Evolutionary conservation across 1,140 invertebrate genomes (phyloP).

Genomic region (Idris sp.): DNA sequence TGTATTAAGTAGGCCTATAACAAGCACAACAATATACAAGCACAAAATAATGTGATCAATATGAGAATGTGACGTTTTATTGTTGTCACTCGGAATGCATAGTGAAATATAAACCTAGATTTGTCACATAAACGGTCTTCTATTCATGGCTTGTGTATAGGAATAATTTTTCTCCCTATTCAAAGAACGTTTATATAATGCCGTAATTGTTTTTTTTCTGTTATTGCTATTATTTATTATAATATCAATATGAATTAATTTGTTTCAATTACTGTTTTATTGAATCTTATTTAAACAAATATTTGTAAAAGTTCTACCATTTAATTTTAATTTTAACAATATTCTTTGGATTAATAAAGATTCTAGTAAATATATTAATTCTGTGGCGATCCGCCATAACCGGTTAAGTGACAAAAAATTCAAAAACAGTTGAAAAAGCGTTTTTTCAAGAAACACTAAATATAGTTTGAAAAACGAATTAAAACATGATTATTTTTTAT

Average conservation of each 20-base stretch:
- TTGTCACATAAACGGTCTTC: constrained; percentile 20
- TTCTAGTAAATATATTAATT: too few relatives aligned
- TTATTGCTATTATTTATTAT: not conserved
- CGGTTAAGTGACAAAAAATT: too few relatives aligned
- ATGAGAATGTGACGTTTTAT: constrained; percentile 52
- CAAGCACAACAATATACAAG: constrained; percentile 46
- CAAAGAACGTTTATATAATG: constrained; percentile 6
- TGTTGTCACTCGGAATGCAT: constrained; percentile 26
- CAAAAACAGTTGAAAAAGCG: too few relatives aligned
- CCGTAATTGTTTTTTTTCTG: not conserved
- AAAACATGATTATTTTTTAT: too few relatives aligned
- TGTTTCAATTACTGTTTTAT: too few relatives aligned
- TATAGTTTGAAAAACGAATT: too few relatives aligned
- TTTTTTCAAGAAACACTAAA: too few relatives aligned
- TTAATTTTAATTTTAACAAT: constrained; percentile 1
- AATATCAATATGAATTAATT: too few relatives aligned
- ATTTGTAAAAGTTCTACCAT: too few relatives aligned
- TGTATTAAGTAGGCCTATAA: constrained; percentile 56
- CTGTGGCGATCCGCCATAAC: too few relatives aligned
- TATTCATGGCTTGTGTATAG: constrained; percentile 18
- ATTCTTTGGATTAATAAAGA: too few relatives aligned
- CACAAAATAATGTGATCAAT: constrained; percentile 62
- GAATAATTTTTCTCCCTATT: constrained; percentile 14
- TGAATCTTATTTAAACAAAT: too few relatives aligned
- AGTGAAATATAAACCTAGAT: constrained; percentile 51